A percentile compares a stretch with the other conserved stretches of the same genome.
Conservation (phyloP, 2,888 invertebrate species). For the Heliconius cydno region DNA sequence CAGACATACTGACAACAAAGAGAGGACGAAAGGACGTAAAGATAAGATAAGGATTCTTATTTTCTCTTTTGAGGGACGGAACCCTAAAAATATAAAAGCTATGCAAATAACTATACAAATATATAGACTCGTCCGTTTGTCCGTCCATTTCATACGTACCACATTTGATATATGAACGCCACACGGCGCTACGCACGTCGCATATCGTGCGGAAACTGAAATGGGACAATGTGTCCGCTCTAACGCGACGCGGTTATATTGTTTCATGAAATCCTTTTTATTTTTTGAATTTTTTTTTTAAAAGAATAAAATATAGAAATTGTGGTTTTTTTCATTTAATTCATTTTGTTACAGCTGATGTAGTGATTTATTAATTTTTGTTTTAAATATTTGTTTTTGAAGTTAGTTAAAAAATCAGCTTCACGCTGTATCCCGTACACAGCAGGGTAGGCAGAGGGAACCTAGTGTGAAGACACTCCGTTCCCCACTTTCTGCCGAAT, state of each 20-base stretch:
- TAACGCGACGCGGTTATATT: conserved; percentile 36
- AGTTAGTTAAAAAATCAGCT: too few relatives aligned
- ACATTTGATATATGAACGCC: conserved; percentile 34
- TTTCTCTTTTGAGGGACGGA: not conserved
- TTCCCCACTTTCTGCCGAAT: too few relatives aligned
- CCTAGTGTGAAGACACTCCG: too few relatives aligned
- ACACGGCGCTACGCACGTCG: conserved; percentile 32
- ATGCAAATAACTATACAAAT: not conserved
- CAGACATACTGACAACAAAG: too few relatives aligned
- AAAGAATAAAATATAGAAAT: conserved; percentile 17
- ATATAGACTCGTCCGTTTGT: not conserved
- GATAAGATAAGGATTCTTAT: too few relatives aligned
- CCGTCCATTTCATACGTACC: conserved; percentile 33
- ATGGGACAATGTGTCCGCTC: conserved; percentile 34
- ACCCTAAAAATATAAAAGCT: not conserved
- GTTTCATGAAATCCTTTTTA: conserved; percentile 16
- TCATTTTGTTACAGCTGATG: not conserved
- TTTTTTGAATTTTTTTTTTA: not conserved
- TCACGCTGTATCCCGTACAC: too few relatives aligned
- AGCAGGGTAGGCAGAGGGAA: too few relatives aligned
- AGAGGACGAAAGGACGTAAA: too few relatives aligned
- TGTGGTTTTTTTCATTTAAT: not conserved
- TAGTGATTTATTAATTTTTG: not conserved
- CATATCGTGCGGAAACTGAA: conserved; percentile 39
- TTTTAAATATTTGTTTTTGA: not conserved